Evolutionary conservation across 1,140 invertebrate species (phyloP), one percentile per base, ranked within the genome.

Genomic region (Laupala kohalensis): DNA sequence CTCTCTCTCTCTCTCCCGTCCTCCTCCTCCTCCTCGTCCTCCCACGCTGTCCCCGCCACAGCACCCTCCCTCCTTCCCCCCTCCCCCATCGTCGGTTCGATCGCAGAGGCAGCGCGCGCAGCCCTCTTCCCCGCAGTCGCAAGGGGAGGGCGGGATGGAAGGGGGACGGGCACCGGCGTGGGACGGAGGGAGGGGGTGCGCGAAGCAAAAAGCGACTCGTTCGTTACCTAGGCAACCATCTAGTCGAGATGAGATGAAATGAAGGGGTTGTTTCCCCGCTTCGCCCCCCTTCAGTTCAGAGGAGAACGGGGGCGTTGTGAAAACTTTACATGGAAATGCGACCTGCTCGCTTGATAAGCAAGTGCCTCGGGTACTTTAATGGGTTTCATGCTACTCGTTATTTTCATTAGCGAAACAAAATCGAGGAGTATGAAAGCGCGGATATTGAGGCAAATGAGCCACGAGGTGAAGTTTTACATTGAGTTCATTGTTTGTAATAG

Each of bases 181-280:
- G 64, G 5, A 65, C 23, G 64, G 26, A 25, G 24, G 67, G 37
- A 13, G 67, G 67, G 28, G 67, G 26, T 27, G 28, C 26, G 28
- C 28, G 28, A 68, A 23, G 28, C 67, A 68, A 68, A 68, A 68
- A 68, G 67, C 67, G 23, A 37, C n/a, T 23, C 67, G 67, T 23
- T 23, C 67, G 67, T 68, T 70, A 30, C 53, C 69, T 0, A 26
- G 25, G 69, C 69, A 70, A 70, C 63, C 15, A 4, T 27, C 4
- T 53, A 53, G 37, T 53, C 37, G 37, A 53, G 37, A 53, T 53
- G 37, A 53, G 37, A 53, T 53, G 37, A 53, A 53, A 53, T 53
- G 37, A 53, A 53, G 37, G 37, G 37, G 37, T 53, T 13, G 9
- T 13, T 19, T 53, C 37, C 19, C 37, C 19, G 37, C 4, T n/a